Evolutionary conservation across 2,888 invertebrate species (phyloP), one percentile per base, ranked within the genome.

Genomic region (Oscheius myriophilus): DNA sequence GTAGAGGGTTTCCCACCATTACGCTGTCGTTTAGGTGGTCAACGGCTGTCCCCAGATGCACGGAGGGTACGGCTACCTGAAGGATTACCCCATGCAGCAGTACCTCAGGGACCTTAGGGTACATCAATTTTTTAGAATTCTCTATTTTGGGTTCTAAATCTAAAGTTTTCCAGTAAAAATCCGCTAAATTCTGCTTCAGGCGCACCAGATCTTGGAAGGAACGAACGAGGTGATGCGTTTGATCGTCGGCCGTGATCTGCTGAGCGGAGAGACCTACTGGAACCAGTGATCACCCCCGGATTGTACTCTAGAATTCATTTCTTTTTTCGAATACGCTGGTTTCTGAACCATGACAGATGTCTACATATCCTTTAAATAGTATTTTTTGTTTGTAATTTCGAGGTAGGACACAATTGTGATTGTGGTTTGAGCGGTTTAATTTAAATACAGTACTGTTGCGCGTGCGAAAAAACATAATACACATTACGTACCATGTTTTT

Each of bases 1-100:
- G 90, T 90, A 16, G 1, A 26, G 18, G 25, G 49, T 33, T 4
- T 16, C 21, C 7, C 6, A 51, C 2, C 3, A 6, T 33, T 46
- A 33, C 12, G 3, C 16, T 16, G 51, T 25, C 21, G 42, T 33
- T 68, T 72, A 90, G 90, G 88, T 90, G 59, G 89, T 90, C 51
- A 89, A 90, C 77, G 85, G 88, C 67, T 89, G 89, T 2, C 82
- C 90, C 66, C 90, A 90, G 83, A 87, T 90, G 86, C 88, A 89
- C 84, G 90, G 90, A 55, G 90, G 90, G 0, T 90, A 90, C 84
- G 90, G 90, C 0, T 90, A 89, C 80, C 86, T 90, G 26, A 90
- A 90, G 73, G 90, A 90, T 76, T 90, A 89, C 81, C 87, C 90
- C 2, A 87, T 90, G n/a, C 89, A 90, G 80, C 90, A 90, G 80